Conservation (phyloP, 1,140 invertebrate genomes). For the Glossosoma conforme region DNA sequence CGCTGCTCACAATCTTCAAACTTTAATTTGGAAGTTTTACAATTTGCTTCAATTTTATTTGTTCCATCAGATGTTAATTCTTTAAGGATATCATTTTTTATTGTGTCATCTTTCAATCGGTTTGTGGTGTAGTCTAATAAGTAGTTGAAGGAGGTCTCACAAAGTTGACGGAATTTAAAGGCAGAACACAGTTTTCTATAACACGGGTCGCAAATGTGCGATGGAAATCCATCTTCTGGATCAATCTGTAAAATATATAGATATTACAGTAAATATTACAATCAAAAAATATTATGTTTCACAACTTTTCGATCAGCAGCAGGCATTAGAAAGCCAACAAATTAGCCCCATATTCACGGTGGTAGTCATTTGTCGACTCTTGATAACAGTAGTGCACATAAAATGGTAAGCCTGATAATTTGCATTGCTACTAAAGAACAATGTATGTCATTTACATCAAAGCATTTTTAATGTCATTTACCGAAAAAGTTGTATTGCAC, state of each 20-base stretch:
- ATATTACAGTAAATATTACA: constrained; percentile 4
- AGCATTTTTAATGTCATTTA: too few species aligned
- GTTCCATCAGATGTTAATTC: background rate
- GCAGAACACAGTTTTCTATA: constrained; percentile 31
- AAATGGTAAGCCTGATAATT: too few species aligned
- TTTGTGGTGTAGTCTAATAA: constrained; percentile 21
- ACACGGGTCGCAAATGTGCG: constrained; percentile 32
- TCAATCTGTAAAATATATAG: constrained; percentile 26
- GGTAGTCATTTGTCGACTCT: too few species aligned
- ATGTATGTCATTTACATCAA: too few species aligned
- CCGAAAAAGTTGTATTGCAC: too few species aligned
- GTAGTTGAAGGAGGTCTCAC: constrained; percentile 21
- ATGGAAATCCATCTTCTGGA: constrained; percentile 30
- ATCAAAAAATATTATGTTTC: background rate
- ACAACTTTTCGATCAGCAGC: too few species aligned
- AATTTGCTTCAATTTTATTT: background rate
- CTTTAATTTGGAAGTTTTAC: too few species aligned
- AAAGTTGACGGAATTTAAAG: constrained; percentile 33
- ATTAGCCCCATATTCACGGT: too few species aligned
- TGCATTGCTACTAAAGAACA: too few species aligned
- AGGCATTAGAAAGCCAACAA: too few species aligned
- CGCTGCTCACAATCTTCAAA: too few species aligned
- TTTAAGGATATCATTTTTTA: constrained; percentile 18
- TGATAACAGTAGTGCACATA: too few species aligned
- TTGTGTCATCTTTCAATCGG: constrained; percentile 12